A percentile compares a stretch with the other conserved stretches of the same genome.
Conservation (phyloP, 2,113 vertebrate genomes). For the Etia nguti region DNA sequence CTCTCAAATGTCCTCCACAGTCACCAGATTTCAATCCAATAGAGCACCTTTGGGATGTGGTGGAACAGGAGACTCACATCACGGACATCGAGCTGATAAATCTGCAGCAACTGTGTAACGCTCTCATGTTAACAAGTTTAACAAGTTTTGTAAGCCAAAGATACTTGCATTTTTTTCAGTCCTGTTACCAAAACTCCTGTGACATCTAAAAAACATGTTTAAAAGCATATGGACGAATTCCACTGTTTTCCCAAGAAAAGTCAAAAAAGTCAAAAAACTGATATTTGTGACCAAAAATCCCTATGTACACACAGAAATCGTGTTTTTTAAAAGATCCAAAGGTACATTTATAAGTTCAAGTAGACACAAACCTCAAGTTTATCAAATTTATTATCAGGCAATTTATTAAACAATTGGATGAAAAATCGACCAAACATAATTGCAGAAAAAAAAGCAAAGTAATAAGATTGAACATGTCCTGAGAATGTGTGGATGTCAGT, state of each 20-base stretch:
- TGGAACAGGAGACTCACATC: background rate
- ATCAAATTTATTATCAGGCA: background rate
- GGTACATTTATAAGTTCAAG: background rate
- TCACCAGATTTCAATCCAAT: background rate
- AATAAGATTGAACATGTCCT: background rate
- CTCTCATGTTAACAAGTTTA: background rate
- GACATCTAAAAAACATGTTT: background rate
- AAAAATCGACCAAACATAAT: background rate
- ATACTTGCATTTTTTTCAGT: background rate
- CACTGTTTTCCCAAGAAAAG: background rate
- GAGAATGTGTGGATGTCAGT: background rate
- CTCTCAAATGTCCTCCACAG: background rate
- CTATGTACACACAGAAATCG: background rate
- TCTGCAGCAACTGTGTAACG: background rate
- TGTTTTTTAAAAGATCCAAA: background rate
- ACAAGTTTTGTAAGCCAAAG: background rate
- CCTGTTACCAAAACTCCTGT: background rate
- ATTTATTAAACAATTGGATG: no score
- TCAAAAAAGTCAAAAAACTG: background rate
- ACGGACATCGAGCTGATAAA: background rate
- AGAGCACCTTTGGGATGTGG: background rate
- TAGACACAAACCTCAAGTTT: background rate
- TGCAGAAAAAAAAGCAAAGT: background rate
- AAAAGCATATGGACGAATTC: background rate
- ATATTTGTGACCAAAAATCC: background rate